Base-by-base conservation (phyloP, 2,113 vertebrate genomes). In the Forbesichthys papilliferus region DNA sequence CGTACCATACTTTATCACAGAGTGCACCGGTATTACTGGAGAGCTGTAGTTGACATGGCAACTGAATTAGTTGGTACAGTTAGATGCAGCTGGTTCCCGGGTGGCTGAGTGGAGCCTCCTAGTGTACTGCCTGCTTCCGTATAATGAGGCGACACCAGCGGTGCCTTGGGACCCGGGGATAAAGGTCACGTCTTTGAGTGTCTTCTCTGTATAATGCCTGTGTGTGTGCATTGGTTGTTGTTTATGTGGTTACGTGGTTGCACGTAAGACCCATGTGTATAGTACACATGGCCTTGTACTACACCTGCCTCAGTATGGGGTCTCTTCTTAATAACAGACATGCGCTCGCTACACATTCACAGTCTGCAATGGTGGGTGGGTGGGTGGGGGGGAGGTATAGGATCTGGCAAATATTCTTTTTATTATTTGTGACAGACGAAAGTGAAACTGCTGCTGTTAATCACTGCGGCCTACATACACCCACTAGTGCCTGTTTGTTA, bases 21-120 rank as follows among this genome's bases (percentile, higher is more conserved):
- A 27, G 1, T 47, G 34, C 11, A 47, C 60, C 12, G n/a, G 42
- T n/a, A n/a, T 9, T 42, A 57, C 16, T 52, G 51, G 27, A 51
- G 62, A 8, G 49, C 18, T 34, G 62, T 20, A 53, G 63, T 65
- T 65, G 13, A 65, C 63, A 54, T 65, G 63, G 52, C 63, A 65
- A 65, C 63, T 36, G 33, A 47, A 16, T 36, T 20, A n/a, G 49
- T 52, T 6, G 14, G 13, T 61, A 16, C 36, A 61, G 60, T 16
- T 48, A 36, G 60, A 61, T 61, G 60, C 14, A 14, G 34, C 59
- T 61, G 33, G 48, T 52, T 54, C 63, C 63, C 52, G 27, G 18
- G 49, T 11, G 49, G 33, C n/a, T 3, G 62, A 9, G 9, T 8
- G 4, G 49, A 54, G 63, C 42, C 60, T 54, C 27, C 49, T 54